Evolutionary conservation across 2,113 vertebrate species (phyloP).

Genomic region (Melozone crissalis): DNA sequence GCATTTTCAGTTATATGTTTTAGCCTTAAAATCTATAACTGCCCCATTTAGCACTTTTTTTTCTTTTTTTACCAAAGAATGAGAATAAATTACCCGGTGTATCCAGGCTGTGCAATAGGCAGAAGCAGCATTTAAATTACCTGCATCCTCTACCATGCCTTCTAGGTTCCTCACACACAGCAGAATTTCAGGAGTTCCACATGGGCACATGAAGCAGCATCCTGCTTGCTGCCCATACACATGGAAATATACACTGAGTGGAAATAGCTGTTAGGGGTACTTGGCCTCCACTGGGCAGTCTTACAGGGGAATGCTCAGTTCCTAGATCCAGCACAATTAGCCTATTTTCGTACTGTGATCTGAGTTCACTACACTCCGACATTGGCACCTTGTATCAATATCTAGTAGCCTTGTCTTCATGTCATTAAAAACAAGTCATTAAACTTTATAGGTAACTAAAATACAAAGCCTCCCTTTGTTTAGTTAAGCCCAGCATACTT

Average conservation of each 20-base stretch:
- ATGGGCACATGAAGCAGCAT: background rate
- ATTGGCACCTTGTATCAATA: background rate
- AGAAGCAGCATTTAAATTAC: background rate
- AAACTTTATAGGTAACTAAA: background rate
- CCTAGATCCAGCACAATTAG: background rate
- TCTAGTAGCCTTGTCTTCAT: background rate
- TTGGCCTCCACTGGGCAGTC: background rate
- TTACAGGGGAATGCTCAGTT: background rate
- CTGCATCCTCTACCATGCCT: background rate
- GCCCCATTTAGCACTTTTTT: background rate
- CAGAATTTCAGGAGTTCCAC: background rate
- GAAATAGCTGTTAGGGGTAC: background rate
- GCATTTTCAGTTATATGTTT: background rate
- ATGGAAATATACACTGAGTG: background rate
- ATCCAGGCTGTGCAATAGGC: background rate
- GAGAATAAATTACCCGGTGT: background rate
- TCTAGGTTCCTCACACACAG: background rate
- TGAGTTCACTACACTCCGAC: background rate
- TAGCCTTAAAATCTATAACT: background rate
- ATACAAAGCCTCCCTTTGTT: background rate
- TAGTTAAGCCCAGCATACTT: background rate
- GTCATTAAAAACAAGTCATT: background rate
- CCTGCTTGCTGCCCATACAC: background rate
- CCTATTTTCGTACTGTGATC: background rate
- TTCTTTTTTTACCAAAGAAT: background rate